A percentile compares a stretch with the other conserved stretches of the same genome.
phyloP scores from a whole-genome alignment of 1,140 invertebrate species.

The Aphaenogaster ashmeadi region DNA sequence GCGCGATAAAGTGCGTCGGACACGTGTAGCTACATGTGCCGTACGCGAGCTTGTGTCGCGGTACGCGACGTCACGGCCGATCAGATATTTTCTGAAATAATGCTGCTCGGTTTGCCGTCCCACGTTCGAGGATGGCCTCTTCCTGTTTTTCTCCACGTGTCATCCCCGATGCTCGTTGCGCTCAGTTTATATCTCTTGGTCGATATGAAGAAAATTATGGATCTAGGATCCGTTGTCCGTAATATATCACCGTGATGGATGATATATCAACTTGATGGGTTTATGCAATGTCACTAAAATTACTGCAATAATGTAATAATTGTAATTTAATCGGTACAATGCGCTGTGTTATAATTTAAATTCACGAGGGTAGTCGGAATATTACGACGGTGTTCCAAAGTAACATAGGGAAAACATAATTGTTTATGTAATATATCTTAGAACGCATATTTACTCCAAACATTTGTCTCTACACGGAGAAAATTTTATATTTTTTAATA shows the following conservation, averaged over 20 bases:
- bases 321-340: constrained; percentile 6
- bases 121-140: constrained; percentile 35
- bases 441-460: background rate
- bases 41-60: constrained; percentile 73
- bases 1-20: constrained; percentile 78
- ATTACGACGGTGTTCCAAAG: background rate
- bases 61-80: constrained; percentile 75
- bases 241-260: background rate
- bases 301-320: constrained; percentile 7
- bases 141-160: constrained; percentile 29
- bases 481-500: too few species aligned
- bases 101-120: constrained; percentile 58
- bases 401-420: background rate
- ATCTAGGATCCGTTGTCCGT: background rate
- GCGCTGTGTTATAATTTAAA: background rate
- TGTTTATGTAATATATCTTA: background rate
- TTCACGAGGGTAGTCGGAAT: background rate
- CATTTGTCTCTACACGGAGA: too few species aligned
- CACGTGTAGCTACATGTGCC: constrained; percentile 76
- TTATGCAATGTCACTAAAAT: background rate
- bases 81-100: constrained; percentile 79
- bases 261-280: background rate
- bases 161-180: constrained; percentile 8
- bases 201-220: background rate
- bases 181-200: background rate